These are phyloP conservation scores for Nezara viridula DNA, from an alignment of 2,888 invertebrate species.

Conservation along the genomic window DNA sequence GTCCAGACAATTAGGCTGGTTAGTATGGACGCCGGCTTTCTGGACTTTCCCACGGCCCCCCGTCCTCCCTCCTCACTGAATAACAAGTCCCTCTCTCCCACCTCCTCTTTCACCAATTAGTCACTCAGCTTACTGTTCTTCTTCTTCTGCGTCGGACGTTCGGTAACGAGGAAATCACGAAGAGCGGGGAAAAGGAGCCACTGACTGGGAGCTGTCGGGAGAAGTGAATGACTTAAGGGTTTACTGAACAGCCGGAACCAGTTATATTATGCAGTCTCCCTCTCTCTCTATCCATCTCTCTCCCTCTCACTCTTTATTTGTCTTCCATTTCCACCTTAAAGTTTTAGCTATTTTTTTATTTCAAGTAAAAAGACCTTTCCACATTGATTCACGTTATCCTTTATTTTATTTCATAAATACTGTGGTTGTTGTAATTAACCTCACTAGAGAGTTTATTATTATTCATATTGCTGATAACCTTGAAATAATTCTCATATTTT, in stretches of 20 bases:
- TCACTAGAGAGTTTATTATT: too few species aligned
- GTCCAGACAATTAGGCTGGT: slow-evolving; percentile 53
- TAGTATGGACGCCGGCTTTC: slow-evolving; percentile 57
- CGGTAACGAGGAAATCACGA: slow-evolving; percentile 32
- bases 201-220: slow-evolving; percentile 18
- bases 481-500: too few species aligned
- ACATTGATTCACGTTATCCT: neutral
- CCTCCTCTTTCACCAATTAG: slow-evolving; percentile 50
- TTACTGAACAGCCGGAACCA: slow-evolving; percentile 28
- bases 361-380: neutral
- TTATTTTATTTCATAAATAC: neutral
- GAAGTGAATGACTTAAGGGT: slow-evolving; percentile 15
- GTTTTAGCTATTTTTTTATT: neutral
- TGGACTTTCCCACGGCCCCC: slow-evolving; percentile 55
- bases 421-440: neutral
- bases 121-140: slow-evolving; percentile 50
- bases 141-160: slow-evolving; percentile 59
- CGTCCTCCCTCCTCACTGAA: slow-evolving; percentile 51
- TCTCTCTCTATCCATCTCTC: neutral
- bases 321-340: slow-evolving; percentile 7
- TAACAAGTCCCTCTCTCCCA: slow-evolving; percentile 48
- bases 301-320: slow-evolving; percentile 10
- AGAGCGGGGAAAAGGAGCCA: slow-evolving; percentile 21
- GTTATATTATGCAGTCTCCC: slow-evolving; percentile 30
- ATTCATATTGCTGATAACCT: too few species aligned